Base-by-base conservation (phyloP, 2,797 vertebrate species). In the Apogon hyalosoma region DNA sequence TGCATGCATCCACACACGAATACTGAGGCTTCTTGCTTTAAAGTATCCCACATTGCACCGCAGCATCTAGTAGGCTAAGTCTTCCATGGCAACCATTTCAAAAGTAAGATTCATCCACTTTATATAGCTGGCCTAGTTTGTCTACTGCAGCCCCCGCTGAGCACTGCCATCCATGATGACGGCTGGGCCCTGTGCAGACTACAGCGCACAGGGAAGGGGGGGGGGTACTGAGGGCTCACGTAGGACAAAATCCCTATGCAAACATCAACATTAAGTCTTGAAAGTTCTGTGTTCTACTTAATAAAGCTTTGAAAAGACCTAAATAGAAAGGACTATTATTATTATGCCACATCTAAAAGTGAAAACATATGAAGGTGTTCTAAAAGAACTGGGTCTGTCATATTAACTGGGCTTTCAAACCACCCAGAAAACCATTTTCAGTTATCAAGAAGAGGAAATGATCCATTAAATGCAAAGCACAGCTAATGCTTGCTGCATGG, bases 71-170 rank as follows among this genome's bases (percentile, higher is more conserved):
- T 65, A 33, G 31, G 31, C 31, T 33, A 69, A 75, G 74, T 85
- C 72, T 80, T 84, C 82, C 79, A 85, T 88, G 75, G 79, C 84
- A 89, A 86, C 74, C 69, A 52, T 78, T 89, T 86, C 68, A 84
- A 83, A 87, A 85, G 80, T 79, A 82, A 82, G 76, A 84, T 83
- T 77, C 77, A 71, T 86, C 80, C 82, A 90, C 87, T 89, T 91
- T 86, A 87, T 86, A 84, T 87, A 87, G 86, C 70, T 90, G 87
- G 79, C 89, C 90, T 90, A 88, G 80, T 91, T 91, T 79, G 73
- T 74, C 72, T 84, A 39, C 80, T 75, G 45, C 77, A 73, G 64
- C 77, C 68, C 78, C 85, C 41, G 28, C 83, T 42, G 88, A 87
- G 87, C 67, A 28, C 59, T 63, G 78, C 82, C 79, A 65, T 73